Conservation (phyloP, 2,113 vertebrate species). For the Scopus umbretta region DNA sequence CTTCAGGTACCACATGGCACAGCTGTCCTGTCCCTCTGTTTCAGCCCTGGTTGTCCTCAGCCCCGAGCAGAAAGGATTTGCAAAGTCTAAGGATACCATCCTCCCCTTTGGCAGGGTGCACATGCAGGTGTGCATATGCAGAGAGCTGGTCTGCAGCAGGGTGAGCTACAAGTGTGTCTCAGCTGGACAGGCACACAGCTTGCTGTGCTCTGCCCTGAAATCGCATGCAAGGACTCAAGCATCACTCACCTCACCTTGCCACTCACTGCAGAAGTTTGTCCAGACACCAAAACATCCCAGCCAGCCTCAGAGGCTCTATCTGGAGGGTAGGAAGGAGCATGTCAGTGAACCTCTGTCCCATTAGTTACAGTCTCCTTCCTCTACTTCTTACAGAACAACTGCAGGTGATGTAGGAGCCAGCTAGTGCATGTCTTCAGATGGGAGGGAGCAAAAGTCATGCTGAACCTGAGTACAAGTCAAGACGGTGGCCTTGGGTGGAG, state of each 20-base stretch:
- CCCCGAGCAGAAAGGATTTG: neutral
- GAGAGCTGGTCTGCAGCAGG: neutral
- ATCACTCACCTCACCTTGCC: neutral
- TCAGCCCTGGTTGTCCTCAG: neutral
- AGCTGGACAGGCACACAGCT: rapidly evolving
- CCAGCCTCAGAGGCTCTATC: neutral
- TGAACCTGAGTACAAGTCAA: neutral
- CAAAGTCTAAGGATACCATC: neutral
- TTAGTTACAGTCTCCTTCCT: neutral
- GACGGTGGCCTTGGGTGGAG: neutral
- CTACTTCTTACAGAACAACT: neutral
- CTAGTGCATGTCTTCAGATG: neutral
- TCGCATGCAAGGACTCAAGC: neutral
- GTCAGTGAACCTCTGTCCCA: neutral
- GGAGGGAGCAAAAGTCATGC: neutral
- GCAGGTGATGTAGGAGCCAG: neutral
- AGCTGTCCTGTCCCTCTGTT: neutral
- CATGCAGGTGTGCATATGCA: neutral
- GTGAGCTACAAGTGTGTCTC: neutral
- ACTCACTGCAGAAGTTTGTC: neutral
- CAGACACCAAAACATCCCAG: neutral
- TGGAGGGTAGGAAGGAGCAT: neutral
- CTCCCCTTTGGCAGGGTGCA: neutral
- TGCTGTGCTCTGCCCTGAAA: neutral
- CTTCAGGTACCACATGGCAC: neutral